Conservation (phyloP, 2,888 invertebrate genomes). For the Meandrusa payeni region DNA sequence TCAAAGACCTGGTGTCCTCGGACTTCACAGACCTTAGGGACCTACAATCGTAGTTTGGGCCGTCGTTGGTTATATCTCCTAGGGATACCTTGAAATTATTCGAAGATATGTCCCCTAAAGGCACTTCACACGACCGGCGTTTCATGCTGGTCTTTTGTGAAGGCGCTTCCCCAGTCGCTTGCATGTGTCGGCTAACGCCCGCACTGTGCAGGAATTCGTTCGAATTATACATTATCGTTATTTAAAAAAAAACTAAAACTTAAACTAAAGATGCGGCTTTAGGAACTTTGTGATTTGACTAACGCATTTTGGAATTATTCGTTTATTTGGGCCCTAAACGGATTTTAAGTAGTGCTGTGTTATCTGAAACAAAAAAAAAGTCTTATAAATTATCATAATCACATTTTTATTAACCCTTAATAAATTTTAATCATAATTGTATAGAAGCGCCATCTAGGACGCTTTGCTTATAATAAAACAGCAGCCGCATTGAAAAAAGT, state of each 20-base stretch:
- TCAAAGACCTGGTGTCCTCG: conserved; percentile 55
- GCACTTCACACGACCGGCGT: conserved; percentile 70
- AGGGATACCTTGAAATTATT: conserved; percentile 74
- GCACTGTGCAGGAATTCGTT: conserved; percentile 72
- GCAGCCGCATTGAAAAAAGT: no score
- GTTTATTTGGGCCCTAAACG: conserved; percentile 39
- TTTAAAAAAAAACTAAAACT: conserved; percentile 31
- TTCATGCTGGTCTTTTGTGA: conserved; percentile 75
- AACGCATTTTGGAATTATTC: conserved; percentile 68
- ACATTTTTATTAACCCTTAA: no score
- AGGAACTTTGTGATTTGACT: conserved; percentile 73
- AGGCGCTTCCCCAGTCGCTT: conserved; percentile 71
- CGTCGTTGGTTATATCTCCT: conserved; percentile 62
- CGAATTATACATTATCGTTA: conserved; percentile 64
- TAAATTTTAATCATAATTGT: no score
- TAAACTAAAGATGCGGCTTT: conserved; percentile 46
- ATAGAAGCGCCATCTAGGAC: conserved; percentile 1
- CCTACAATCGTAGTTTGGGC: conserved; percentile 57
- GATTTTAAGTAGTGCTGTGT: conserved; percentile 30
- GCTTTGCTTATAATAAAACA: neutral
- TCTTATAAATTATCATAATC: no score
- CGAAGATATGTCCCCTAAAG: conserved; percentile 68
- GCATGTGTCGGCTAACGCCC: conserved; percentile 73
- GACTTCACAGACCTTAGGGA: conserved; percentile 63
- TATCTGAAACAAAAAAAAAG: conserved; percentile 65